Percentiles rank a stretch among this genome's conserved stretches.
Evolutionary conservation across 2,113 vertebrate species (phyloP).

Genomic region (Crotalus helleri): DNA sequence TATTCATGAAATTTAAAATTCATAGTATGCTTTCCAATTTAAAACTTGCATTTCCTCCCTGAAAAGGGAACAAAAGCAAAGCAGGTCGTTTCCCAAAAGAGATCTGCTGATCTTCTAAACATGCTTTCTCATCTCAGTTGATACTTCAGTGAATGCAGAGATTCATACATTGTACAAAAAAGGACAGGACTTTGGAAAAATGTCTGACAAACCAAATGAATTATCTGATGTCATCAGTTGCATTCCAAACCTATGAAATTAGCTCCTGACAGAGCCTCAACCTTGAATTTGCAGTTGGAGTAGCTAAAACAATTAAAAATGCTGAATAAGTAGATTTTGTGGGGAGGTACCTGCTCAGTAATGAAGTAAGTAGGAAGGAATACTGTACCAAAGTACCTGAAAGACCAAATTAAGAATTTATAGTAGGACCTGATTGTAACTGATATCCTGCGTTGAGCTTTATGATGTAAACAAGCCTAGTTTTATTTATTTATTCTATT

Average conservation of each 20-base stretch:
- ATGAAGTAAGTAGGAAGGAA: not conserved
- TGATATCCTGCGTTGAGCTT: not conserved
- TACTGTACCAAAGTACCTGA: not conserved
- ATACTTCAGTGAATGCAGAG: not conserved
- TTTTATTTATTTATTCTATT: not conserved
- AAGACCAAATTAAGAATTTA: not conserved
- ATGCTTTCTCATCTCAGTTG: not conserved
- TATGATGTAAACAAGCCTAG: not conserved
- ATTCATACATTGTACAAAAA: not conserved
- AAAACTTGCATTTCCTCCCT: not conserved
- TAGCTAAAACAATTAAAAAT: not conserved
- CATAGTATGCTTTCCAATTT: not conserved
- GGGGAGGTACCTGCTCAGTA: not conserved
- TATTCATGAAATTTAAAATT: not conserved
- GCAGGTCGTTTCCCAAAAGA: not conserved
- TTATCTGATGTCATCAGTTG: not conserved
- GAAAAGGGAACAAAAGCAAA: not conserved
- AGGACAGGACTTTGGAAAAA: not conserved
- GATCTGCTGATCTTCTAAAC: not conserved
- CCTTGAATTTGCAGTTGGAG: not conserved
- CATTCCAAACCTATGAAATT: not conserved
- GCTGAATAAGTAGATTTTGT: not conserved
- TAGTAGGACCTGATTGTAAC: not conserved
- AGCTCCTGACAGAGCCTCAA: not conserved
- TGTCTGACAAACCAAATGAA: not conserved